Conservation (phyloP, 2,888 invertebrate species). For the Syritta pipiens region DNA sequence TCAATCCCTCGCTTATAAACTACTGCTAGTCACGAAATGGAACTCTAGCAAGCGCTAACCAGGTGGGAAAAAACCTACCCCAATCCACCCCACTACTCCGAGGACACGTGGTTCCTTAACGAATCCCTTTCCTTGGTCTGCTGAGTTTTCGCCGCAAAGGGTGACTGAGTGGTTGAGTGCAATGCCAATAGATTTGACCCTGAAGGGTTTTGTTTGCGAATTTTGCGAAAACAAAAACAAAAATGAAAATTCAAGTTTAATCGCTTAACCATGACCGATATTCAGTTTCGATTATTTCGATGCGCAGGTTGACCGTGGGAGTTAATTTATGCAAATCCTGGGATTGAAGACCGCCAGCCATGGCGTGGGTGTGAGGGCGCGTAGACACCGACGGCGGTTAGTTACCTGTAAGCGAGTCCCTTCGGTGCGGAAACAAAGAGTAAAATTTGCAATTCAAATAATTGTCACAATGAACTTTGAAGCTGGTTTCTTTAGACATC, state of each 20-base stretch:
- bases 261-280: slow-evolving; percentile 59
- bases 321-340: slow-evolving; percentile 50
- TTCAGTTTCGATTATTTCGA: slow-evolving; percentile 44
- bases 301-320: slow-evolving; percentile 25
- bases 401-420: too few relatives aligned
- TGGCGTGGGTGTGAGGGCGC: too few relatives aligned
- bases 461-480: too few relatives aligned
- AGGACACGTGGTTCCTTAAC: slow-evolving; percentile 21
- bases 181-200: slow-evolving; percentile 38
- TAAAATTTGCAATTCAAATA: too few relatives aligned
- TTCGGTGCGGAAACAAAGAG: too few relatives aligned
- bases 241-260: slow-evolving; percentile 68
- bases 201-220: slow-evolving; percentile 35
- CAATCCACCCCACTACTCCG: slow-evolving; percentile 13
- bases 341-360: not conserved
- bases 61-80: not conserved
- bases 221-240: too few relatives aligned
- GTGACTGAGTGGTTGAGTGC: too few relatives aligned
- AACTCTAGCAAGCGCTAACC: not conserved
- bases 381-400: too few relatives aligned
- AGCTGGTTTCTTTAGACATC: too few relatives aligned
- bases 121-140: too few relatives aligned
- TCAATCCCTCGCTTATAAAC: slow-evolving; percentile 60
- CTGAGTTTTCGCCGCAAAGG: too few relatives aligned
- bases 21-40: slow-evolving; percentile 57